Base-by-base conservation (phyloP, 2,888 invertebrate species). In the Drosophila sordidula region DNA sequence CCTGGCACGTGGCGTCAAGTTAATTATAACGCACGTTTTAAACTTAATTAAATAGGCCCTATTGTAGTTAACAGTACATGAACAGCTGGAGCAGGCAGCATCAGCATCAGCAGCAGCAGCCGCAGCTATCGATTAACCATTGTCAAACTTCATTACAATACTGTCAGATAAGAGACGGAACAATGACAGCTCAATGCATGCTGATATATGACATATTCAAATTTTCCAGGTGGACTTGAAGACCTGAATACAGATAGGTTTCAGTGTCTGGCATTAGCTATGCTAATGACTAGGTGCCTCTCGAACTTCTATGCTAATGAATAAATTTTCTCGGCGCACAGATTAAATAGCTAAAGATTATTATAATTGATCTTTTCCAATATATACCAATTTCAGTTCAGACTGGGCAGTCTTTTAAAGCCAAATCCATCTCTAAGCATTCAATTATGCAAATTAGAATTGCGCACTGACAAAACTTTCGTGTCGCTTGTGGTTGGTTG, bases 11-110 rank as follows among this genome's bases (percentile, higher is more conserved):
- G 67, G 64, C 55, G 14, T 56, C 38, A 54, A 70, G 84, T 83
- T 78, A 78, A 87, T 89, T 89, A 83, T 71, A 54, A 58, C 67
- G 49, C 69, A 58, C 63, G 63, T 71, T 83, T 71, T 70, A 75
- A 84, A 73, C 81, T 70, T 89, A 78, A 84, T 84, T 84, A 87
- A 87, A 72, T 54, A 46, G 41, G 52, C 61, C 63, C 39, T 58
- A 50, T 49, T 63, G 52, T 72, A 67, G 84, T 87, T 80, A 75
- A 76, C 61, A 29, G 42, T 16, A 70, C 70, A 78, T 73, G 72
- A 79, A 64, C 79, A 75, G 79, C 56, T 47, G 57, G 25, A 45
- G 42, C 22, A 55, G 12, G 32, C 38, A 12, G 16, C 39, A 16
- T 34, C 50, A 52, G 9, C 39, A 16, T 39, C 50, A 52, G n/a